Evolutionary conservation across 2,797 vertebrate species (phyloP).

Genomic region (Gouania willdenowi): DNA sequence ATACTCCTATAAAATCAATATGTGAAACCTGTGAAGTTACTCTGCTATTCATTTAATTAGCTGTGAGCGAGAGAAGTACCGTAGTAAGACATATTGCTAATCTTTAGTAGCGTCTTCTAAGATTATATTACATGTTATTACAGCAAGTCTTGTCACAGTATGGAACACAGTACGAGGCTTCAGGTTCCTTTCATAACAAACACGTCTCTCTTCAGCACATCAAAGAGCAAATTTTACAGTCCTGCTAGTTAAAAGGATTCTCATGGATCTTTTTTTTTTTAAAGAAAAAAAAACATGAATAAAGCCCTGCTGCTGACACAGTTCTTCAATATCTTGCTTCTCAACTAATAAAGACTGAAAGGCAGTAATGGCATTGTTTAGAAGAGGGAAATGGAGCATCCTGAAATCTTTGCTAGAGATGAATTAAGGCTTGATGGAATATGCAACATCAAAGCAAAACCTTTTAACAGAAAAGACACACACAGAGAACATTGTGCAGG

Average conservation of each 20-base stretch:
- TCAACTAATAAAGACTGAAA: conserved; percentile 14
- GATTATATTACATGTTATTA: conserved; percentile 7
- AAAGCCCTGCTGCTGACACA: conserved; percentile 8
- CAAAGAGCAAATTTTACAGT: conserved; percentile 30
- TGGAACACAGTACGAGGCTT: conserved; percentile 1
- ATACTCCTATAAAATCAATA: conserved; percentile 1
- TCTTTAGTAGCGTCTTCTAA: no score
- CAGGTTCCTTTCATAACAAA: conserved; percentile 14
- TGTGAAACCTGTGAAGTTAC: neutral
- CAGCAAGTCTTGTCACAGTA: neutral
- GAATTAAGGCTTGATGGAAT: conserved; percentile 13
- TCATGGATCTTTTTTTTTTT: conserved; percentile 14
- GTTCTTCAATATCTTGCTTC: conserved; percentile 15
- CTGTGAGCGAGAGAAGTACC: neutral
- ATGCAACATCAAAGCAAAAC: conserved; percentile 20
- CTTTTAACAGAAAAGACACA: conserved; percentile 17
- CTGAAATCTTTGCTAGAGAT: conserved; percentile 22
- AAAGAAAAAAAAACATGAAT: conserved; percentile 9
- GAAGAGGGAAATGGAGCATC: conserved; percentile 15
- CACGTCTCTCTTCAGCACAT: conserved; percentile 11
- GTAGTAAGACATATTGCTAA: neutral
- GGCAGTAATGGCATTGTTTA: conserved; percentile 7
- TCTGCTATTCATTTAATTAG: conserved; percentile 23
- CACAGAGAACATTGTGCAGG: neutral
- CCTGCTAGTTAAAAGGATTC: conserved; percentile 11